These are phyloP conservation scores for Limnothrissa miodon DNA, from an alignment of 2,113 vertebrate genomes.

Conservation along the genomic window DNA sequence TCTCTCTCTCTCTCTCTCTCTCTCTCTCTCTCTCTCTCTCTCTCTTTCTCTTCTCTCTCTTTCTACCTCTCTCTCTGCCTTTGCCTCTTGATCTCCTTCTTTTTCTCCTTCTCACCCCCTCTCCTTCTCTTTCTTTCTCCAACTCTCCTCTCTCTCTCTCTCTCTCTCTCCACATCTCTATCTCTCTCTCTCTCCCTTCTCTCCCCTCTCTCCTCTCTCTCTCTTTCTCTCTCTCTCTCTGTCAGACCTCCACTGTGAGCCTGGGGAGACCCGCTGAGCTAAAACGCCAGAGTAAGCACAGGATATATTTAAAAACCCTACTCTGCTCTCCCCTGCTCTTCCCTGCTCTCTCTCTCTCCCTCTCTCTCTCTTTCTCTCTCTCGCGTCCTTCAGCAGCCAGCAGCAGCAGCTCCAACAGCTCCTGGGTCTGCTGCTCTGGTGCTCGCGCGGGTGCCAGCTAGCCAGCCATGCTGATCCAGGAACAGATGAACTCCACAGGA, in stretches of 20 bases:
- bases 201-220: too few relatives aligned
- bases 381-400: neutral
- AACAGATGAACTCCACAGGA: constrained; percentile 9
- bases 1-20: neutral
- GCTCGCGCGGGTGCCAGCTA: neutral
- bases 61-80: neutral
- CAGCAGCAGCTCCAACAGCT: neutral
- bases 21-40: neutral
- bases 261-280: constrained; percentile 13
- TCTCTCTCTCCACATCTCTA: neutral
- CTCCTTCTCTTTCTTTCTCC: neutral
- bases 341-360: too few relatives aligned
- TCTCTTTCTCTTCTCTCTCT: neutral
- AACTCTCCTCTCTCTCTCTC: neutral
- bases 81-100: neutral
- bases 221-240: constrained; percentile 20
- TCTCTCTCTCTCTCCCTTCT: neutral
- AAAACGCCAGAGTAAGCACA: constrained; percentile 20
- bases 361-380: too few relatives aligned
- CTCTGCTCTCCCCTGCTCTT: too few relatives aligned
- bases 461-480: constrained; percentile 11
- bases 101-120: too few relatives aligned
- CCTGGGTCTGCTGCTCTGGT: neutral
- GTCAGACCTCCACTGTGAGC: neutral
- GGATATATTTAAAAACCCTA: constrained; percentile 18